phyloP scores from a whole-genome alignment of 2,888 invertebrate genomes.

The Diplazon laetatorius region DNA sequence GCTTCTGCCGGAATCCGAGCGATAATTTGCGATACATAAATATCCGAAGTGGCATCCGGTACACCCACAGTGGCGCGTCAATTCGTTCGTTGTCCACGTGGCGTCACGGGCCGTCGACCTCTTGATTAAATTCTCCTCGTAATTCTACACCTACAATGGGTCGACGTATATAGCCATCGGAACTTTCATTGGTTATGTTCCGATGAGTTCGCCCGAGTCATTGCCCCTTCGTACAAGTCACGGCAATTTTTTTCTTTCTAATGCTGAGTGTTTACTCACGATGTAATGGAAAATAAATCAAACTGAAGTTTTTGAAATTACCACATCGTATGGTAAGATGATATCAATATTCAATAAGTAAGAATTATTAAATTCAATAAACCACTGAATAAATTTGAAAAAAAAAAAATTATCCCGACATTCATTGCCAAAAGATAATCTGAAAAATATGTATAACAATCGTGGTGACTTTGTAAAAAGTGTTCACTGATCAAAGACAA shows the following conservation, averaged over 20 bases:
- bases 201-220: not conserved
- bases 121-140: conserved; percentile 34
- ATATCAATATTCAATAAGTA: too few species aligned
- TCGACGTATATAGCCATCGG: not conserved
- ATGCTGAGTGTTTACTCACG: not conserved
- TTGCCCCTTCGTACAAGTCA: not conserved
- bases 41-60: conserved; percentile 40
- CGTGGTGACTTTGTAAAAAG: not conserved
- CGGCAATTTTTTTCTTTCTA: too few species aligned
- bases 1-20: conserved; percentile 22
- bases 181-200: not conserved
- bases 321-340: too few species aligned
- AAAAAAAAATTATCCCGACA: too few species aligned
- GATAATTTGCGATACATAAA: conserved; percentile 40
- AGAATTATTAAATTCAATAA: too few species aligned
- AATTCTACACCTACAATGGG: conserved; percentile 22
- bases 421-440: too few species aligned
- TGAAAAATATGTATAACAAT: not conserved
- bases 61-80: conserved; percentile 26
- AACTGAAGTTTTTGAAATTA: too few species aligned
- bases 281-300: not conserved
- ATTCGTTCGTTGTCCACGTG: conserved; percentile 16
- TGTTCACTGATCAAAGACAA: not conserved
- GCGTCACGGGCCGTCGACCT: conserved; percentile 16
- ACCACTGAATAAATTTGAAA: too few species aligned